A percentile compares a stretch with the other conserved stretches of the same genome.
Evolutionary conservation across 2,113 vertebrate genomes (phyloP).

Genomic region (Xiphophorus maculatus): DNA sequence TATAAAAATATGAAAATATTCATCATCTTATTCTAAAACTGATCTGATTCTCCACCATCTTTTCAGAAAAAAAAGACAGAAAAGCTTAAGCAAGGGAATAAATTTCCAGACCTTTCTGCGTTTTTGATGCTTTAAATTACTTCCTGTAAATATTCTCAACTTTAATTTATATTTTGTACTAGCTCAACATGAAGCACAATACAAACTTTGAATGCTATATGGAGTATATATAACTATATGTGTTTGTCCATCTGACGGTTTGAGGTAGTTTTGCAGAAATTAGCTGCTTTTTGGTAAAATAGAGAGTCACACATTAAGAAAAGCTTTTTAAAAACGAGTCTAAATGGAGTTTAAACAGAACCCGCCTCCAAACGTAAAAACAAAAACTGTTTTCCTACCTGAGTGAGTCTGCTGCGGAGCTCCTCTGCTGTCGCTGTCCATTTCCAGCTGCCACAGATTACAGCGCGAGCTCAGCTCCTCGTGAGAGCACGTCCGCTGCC

Average conservation of each 20-base stretch:
- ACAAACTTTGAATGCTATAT: too few species aligned
- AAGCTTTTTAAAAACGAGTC: not conserved
- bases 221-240: too few species aligned
- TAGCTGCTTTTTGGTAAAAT: not conserved
- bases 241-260: not conserved
- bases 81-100: not conserved
- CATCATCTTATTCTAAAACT: not conserved
- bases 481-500: constrained; percentile 35
- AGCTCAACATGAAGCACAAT: too few species aligned
- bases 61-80: not conserved
- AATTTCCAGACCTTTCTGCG: not conserved
- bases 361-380: not conserved
- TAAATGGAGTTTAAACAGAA: not conserved
- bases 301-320: not conserved
- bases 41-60: not conserved
- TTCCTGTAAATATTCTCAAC: too few species aligned
- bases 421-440: constrained; percentile 51
- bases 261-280: not conserved
- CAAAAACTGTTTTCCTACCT: constrained; percentile 46
- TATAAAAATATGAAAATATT: not conserved
- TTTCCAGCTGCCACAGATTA: constrained; percentile 59
- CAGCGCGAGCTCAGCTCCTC: constrained; percentile 49
- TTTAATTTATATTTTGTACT: too few species aligned
- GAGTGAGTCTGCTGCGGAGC: constrained; percentile 24
- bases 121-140: too few species aligned